phyloP scores from a whole-genome alignment of 2,113 vertebrate genomes.

The Microcebus ravelobensis region DNA sequence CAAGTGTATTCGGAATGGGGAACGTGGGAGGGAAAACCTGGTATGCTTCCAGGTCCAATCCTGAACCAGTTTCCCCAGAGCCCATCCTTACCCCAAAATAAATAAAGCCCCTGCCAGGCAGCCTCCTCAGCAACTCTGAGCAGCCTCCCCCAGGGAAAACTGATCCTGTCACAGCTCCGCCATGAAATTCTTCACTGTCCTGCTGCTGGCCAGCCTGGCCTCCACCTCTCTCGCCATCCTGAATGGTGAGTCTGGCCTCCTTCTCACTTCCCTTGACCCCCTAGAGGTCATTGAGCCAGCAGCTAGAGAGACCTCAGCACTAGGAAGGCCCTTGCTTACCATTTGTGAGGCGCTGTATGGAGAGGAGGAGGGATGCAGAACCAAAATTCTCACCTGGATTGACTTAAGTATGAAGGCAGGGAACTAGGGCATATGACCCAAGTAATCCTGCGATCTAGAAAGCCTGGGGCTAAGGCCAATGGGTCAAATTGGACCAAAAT shows the following conservation, averaged over 20 bases:
- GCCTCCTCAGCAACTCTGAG: background rate
- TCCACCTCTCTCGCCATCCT: background rate
- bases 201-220: conserved; percentile 9
- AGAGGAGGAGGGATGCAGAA: background rate
- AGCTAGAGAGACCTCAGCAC: background rate
- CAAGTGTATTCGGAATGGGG: background rate
- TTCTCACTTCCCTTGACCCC: background rate
- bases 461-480: background rate
- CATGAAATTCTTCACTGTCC: background rate
- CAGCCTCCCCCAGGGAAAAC: background rate
- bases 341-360: background rate
- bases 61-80: background rate
- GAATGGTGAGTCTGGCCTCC: background rate
- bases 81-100: conserved; percentile 21
- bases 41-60: background rate
- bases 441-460: background rate
- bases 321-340: background rate
- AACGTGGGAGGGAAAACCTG: background rate
- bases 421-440: background rate
- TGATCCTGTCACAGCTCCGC: background rate
- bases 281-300: background rate
- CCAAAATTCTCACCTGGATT: background rate
- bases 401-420: background rate
- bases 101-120: background rate
- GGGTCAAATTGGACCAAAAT: background rate